phyloP scores from a whole-genome alignment of 2,113 vertebrate genomes.

The Arenaria interpres region DNA sequence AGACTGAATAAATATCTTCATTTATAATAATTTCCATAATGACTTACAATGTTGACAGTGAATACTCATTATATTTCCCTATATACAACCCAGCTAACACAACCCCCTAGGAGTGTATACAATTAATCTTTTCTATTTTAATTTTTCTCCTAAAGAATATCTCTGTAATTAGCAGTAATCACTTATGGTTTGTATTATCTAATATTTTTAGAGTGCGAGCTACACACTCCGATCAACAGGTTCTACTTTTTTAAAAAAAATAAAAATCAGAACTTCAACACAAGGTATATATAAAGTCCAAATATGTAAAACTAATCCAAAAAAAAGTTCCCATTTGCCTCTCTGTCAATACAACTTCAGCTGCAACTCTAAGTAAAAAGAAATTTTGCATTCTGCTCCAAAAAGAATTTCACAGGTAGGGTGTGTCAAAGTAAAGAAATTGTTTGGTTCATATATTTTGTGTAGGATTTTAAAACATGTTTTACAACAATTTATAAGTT shows the following conservation, averaged over 20 bases:
- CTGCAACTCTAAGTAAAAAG: not conserved
- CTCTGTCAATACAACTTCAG: not conserved
- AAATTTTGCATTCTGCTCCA: not conserved
- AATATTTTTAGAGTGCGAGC: not conserved
- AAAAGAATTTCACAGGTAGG: not conserved
- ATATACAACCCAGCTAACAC: not conserved
- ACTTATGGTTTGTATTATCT: not conserved
- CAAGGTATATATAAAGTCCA: not conserved
- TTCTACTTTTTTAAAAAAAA: not conserved
- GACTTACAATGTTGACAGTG: not conserved
- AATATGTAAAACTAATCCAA: not conserved
- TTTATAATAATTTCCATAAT: conserved; percentile 46
- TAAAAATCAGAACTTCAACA: not conserved
- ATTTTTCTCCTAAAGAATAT: not conserved
- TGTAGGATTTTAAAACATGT: not conserved
- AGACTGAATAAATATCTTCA: conserved; percentile 26
- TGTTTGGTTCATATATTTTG: not conserved
- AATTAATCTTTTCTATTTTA: not conserved
- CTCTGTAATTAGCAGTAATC: not conserved
- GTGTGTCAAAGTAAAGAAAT: not conserved
- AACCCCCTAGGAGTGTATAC: not conserved
- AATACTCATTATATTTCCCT: not conserved
- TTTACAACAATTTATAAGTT: not conserved
- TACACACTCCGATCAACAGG: not conserved
- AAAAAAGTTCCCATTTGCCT: not conserved